These are phyloP conservation scores for Temnothorax rugatulus DNA, from an alignment of 2,888 invertebrate species.

Conservation along the genomic window DNA sequence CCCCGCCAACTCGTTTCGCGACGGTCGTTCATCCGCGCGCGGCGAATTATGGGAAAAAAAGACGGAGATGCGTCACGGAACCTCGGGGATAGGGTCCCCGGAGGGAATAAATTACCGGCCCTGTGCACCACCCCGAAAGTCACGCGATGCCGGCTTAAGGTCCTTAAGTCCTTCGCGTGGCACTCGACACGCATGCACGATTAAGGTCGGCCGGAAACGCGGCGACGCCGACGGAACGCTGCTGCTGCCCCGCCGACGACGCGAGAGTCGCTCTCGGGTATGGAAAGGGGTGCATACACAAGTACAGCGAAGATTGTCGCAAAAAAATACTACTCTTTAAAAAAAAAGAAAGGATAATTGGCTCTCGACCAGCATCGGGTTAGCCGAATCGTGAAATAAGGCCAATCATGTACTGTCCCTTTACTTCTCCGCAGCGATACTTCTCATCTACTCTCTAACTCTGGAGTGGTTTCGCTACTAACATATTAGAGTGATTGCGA, in stretches of 20 bases:
- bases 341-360: conserved; percentile 11
- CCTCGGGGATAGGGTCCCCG: conserved; percentile 31
- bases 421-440: background rate
- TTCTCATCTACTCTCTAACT: too few relatives aligned
- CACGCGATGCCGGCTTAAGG: conserved; percentile 62
- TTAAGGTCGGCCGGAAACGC: conserved; percentile 67
- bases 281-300: background rate
- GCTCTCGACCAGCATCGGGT: background rate
- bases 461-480: too few relatives aligned
- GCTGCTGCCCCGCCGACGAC: background rate
- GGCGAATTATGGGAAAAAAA: conserved; percentile 14
- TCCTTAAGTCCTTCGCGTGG: conserved; percentile 63
- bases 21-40: conserved; percentile 34
- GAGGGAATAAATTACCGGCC: conserved; percentile 61
- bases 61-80: conserved; percentile 49
- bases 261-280: conserved; percentile 24
- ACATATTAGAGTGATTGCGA: too few relatives aligned
- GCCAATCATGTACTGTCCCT: background rate
- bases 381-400: background rate
- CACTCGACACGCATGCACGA: conserved; percentile 63
- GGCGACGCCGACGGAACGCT: background rate
- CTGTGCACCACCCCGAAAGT: conserved; percentile 55
- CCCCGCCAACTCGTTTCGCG: conserved; percentile 26
- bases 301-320: background rate
- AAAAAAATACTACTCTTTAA: background rate